Conservation (phyloP, 2,888 invertebrate genomes). For the Hemaris fuciformis region DNA sequence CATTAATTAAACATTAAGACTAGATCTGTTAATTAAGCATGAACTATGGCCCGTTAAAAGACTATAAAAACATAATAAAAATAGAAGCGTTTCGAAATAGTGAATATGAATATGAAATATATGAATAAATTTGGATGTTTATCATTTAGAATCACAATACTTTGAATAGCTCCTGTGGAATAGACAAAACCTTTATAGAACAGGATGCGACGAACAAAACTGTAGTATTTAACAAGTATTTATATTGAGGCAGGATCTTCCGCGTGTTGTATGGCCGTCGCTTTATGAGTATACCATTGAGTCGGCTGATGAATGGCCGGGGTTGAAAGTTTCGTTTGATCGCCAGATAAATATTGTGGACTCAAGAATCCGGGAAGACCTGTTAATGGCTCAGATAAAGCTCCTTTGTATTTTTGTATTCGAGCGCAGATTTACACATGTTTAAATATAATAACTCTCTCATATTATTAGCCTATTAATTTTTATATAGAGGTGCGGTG, state of each 20-base stretch:
- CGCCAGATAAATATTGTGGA: constrained; percentile 69
- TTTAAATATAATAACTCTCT: constrained; percentile 25
- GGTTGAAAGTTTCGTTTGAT: constrained; percentile 66
- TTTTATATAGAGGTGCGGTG: constrained; percentile 29
- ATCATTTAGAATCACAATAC: background rate
- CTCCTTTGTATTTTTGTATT: constrained; percentile 37
- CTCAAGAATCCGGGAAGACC: constrained; percentile 57
- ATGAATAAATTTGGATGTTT: background rate
- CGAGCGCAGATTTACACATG: constrained; percentile 22
- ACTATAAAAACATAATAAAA: background rate
- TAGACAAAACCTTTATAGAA: constrained; percentile 3
- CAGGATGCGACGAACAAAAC: constrained; percentile 9
- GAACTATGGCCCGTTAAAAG: background rate
- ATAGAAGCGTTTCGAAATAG: background rate
- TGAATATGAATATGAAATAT: background rate
- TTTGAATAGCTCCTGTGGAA: background rate
- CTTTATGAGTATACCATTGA: constrained; percentile 55
- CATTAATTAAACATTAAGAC: background rate
- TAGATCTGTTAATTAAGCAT: background rate
- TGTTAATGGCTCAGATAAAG: constrained; percentile 43
- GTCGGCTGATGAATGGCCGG: constrained; percentile 63
- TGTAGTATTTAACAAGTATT: background rate
- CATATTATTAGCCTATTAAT: constrained; percentile 28
- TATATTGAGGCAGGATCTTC: constrained; percentile 18
- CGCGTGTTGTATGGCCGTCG: constrained; percentile 62